Evolutionary conservation across 64 coral and sea anemone species (phyloP).

Genomic region (Actinia tenebrosa): DNA sequence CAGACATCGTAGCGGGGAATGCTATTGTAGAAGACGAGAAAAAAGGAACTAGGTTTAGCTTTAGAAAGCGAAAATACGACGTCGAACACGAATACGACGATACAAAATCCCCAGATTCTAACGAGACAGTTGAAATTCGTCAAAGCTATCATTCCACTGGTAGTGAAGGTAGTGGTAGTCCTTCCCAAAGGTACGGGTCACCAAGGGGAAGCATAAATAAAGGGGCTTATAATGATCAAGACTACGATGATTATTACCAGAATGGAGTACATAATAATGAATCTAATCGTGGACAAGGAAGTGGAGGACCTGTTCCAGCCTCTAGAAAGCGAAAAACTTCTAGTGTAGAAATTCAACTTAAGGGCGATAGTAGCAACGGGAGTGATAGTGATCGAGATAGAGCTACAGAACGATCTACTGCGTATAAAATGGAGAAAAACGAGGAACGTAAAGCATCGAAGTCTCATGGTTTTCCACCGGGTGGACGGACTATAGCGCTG

Average conservation of each 20-base stretch:
- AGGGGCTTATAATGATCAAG: neutral
- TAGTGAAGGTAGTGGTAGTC: constrained; percentile 17
- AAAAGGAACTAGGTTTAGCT: constrained; percentile 67
- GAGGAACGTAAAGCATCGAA: neutral
- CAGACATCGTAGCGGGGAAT: constrained; percentile 75
- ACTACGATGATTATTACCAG: neutral
- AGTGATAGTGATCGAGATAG: constrained; percentile 14
- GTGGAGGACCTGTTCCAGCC: constrained; percentile 16
- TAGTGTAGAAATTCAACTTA: constrained; percentile 60
- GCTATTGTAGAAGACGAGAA: constrained; percentile 30
- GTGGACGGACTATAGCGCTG: constrained; percentile 19
- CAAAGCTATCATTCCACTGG: constrained; percentile 55
- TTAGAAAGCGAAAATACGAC: constrained; percentile 84
- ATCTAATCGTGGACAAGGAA: neutral
- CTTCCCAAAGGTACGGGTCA: neutral
- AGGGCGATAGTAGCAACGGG: neutral
- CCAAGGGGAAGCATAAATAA: neutral
- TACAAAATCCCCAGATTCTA: constrained; percentile 30
- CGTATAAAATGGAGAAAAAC: constrained; percentile 17
- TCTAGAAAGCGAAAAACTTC: constrained; percentile 39
- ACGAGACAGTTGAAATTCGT: constrained; percentile 31
- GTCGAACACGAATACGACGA: constrained; percentile 71
- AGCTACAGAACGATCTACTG: neutral
- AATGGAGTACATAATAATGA: neutral
- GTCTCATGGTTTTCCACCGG: neutral